Percentiles rank a stretch among this genome's conserved stretches.
Conservation (phyloP, 2,888 invertebrate species). For the Coleophora deauratella region DNA sequence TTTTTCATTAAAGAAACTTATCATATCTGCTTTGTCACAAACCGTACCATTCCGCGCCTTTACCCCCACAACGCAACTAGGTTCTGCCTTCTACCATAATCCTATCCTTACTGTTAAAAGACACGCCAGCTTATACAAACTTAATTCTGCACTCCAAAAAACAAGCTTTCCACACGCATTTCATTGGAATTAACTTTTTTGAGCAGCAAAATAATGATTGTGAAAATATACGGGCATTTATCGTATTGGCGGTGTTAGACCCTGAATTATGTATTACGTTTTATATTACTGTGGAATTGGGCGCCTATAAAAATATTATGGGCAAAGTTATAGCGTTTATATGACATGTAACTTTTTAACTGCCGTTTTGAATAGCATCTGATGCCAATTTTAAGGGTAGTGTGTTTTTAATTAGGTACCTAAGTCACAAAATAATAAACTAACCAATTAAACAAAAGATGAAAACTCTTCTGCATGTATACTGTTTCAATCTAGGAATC, state of each 20-base stretch:
- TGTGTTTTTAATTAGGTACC: too few species aligned
- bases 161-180: too few species aligned
- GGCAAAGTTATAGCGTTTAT: background rate
- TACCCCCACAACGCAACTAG: constrained; percentile 12
- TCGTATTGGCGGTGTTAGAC: constrained; percentile 16
- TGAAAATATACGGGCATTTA: constrained; percentile 5
- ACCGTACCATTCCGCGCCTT: constrained; percentile 7
- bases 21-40: constrained; percentile 1
- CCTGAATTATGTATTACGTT: constrained; percentile 23
- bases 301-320: constrained; percentile 12
- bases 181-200: too few species aligned
- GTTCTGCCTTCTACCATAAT: background rate
- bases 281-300: constrained; percentile 18
- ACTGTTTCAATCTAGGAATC: too few species aligned
- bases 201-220: background rate
- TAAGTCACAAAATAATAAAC: too few species aligned
- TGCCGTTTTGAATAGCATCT: too few species aligned
- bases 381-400: too few species aligned
- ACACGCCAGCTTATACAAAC: constrained; percentile 23
- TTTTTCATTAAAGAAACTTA: background rate
- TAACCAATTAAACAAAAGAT: too few species aligned
- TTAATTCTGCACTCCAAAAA: constrained; percentile 2
- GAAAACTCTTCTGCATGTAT: too few species aligned
- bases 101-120: constrained; percentile 24
- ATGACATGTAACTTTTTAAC: background rate